These are phyloP conservation scores for Eutrigla gurnardus DNA, from an alignment of 2,797 vertebrate species.

Conservation along the genomic window DNA sequence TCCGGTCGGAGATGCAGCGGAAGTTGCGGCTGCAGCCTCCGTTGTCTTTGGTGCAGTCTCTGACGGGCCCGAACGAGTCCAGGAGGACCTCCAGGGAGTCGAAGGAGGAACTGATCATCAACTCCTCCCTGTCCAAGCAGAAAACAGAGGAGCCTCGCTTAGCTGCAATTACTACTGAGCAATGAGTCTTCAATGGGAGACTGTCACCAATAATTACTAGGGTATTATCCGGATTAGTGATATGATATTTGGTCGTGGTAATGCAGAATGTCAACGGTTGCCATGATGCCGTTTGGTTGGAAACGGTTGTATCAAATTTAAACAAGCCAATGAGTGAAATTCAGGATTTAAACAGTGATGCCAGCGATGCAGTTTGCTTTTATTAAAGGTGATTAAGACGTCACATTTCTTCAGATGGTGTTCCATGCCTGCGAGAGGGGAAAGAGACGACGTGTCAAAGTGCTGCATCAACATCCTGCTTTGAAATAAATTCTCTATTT, in stretches of 20 bases:
- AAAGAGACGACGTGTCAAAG: background rate
- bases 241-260: no score
- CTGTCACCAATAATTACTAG: no score
- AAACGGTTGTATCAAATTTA: background rate
- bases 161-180: background rate
- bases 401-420: conserved; percentile 29
- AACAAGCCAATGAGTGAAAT: conserved; percentile 8
- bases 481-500: conserved; percentile 1
- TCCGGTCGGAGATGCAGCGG: conserved; percentile 96
- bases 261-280: no score
- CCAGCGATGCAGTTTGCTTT: conserved; percentile 24
- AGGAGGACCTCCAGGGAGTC: conserved; percentile 97
- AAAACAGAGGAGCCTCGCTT: background rate
- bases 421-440: conserved; percentile 14
- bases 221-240: no score
- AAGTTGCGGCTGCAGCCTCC: conserved; percentile 99
- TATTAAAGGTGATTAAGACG: conserved; percentile 35
- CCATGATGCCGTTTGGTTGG: background rate
- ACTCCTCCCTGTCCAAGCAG: conserved; percentile 88
- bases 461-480: background rate
- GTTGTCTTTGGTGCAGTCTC: conserved; percentile 96
- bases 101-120: conserved; percentile 99
- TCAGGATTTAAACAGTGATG: conserved; percentile 3
- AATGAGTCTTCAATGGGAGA: background rate
- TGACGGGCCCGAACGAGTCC: conserved; percentile 97